Percentiles rank a stretch among this genome's conserved stretches.
Conservation (phyloP, 2,888 invertebrate genomes). For the Lasioglossum vierecki region DNA sequence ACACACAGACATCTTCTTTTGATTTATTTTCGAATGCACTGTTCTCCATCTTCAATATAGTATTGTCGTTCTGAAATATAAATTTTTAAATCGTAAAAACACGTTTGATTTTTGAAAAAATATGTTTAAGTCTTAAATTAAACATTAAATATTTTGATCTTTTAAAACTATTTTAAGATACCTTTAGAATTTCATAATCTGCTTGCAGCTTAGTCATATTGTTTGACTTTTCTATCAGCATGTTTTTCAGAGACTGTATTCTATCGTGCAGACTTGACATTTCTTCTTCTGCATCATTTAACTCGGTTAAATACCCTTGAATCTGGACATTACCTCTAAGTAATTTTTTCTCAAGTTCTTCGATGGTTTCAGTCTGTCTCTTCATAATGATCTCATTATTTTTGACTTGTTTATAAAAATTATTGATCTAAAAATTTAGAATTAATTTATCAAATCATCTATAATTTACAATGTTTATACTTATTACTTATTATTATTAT, state of each 20-base stretch:
- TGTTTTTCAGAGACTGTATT: slow-evolving; percentile 70
- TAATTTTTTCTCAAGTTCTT: slow-evolving; percentile 69
- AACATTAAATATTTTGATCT: background rate
- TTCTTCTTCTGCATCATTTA: slow-evolving; percentile 70
- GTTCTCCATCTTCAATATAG: slow-evolving; percentile 72
- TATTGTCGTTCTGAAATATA: slow-evolving; percentile 75
- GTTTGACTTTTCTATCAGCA: slow-evolving; percentile 74
- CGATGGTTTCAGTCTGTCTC: slow-evolving; percentile 64
- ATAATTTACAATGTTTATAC: no score
- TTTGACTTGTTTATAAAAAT: slow-evolving; percentile 46
- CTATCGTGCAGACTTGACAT: slow-evolving; percentile 64
- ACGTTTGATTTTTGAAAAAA: background rate
- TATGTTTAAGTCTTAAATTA: background rate
- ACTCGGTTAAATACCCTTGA: slow-evolving; percentile 66
- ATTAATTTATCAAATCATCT: slow-evolving; percentile 1
- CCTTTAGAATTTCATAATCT: slow-evolving; percentile 77
- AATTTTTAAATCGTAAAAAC: background rate
- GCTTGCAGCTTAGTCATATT: slow-evolving; percentile 74
- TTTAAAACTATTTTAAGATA: slow-evolving; percentile 37
- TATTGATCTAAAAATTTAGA: slow-evolving; percentile 51
- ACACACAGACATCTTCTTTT: slow-evolving; percentile 70
- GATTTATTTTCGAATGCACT: slow-evolving; percentile 68
- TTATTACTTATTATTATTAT: no score
- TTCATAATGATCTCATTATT: slow-evolving; percentile 58
- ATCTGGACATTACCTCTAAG: slow-evolving; percentile 61